These are phyloP conservation scores for Fulmarus glacialis DNA, from an alignment of 2,113 vertebrate genomes.

Conservation along the genomic window DNA sequence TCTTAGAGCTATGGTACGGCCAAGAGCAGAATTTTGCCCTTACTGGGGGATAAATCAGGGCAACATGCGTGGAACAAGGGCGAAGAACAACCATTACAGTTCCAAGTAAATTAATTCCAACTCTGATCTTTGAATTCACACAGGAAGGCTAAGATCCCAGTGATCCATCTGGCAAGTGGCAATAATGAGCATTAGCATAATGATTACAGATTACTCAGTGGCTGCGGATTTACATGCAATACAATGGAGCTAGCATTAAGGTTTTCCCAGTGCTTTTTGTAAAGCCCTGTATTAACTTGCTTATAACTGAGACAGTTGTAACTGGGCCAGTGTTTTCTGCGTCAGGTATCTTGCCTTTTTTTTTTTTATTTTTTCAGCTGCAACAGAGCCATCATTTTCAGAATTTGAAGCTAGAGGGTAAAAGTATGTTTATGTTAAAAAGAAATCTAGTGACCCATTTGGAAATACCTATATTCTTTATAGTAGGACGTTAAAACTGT, in stretches of 20 bases:
- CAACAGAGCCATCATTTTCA: neutral
- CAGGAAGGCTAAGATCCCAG: neutral
- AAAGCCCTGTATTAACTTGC: neutral
- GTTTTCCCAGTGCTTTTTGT: neutral
- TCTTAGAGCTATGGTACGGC: neutral
- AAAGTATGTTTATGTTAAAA: neutral
- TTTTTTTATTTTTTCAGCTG: neutral
- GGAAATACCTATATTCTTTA: neutral
- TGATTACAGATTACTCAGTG: constrained; percentile 3
- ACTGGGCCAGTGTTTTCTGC: neutral
- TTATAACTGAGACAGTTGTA: neutral
- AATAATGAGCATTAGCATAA: neutral
- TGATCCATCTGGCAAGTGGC: constrained; percentile 27
- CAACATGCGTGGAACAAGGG: neutral
- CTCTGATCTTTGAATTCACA: constrained; percentile 9
- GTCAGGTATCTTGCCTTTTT: neutral
- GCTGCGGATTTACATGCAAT: neutral
- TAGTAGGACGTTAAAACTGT: neutral
- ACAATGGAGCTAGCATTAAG: neutral
- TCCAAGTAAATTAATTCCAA: constrained; percentile 15
- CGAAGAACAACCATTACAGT: neutral
- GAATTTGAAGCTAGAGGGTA: neutral
- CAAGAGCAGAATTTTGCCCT: neutral
- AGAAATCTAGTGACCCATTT: neutral
- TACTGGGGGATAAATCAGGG: neutral